Evolutionary conservation across 2,888 invertebrate genomes (phyloP).

Genomic region (Hartigia nigra): DNA sequence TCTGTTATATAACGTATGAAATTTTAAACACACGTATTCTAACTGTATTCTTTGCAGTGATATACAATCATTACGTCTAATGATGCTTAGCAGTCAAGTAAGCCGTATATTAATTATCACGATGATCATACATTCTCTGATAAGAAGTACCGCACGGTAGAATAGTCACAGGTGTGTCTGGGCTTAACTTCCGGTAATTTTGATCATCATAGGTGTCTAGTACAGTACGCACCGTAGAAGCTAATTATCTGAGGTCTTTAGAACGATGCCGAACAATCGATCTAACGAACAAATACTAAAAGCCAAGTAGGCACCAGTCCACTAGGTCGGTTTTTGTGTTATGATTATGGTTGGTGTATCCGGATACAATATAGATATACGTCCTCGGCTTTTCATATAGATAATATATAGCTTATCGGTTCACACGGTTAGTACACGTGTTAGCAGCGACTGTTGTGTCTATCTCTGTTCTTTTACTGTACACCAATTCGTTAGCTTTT

Average conservation of each 20-base stretch:
- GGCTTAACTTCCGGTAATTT: background rate
- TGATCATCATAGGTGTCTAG: conserved; percentile 17
- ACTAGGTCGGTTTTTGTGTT: background rate
- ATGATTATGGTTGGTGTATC: too few species aligned
- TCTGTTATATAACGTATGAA: background rate
- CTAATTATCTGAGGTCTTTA: background rate
- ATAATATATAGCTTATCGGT: background rate
- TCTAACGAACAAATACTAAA: conserved; percentile 24
- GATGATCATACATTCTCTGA: background rate
- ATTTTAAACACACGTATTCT: background rate
- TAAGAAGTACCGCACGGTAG: background rate
- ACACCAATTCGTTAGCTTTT: background rate
- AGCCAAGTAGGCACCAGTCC: background rate
- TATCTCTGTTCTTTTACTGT: background rate
- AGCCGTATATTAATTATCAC: background rate
- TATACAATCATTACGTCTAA: background rate
- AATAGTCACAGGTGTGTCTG: background rate
- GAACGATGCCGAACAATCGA: conserved; percentile 14
- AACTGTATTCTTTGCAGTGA: background rate
- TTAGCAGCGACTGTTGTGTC: background rate
- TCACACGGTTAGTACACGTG: background rate
- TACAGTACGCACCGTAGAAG: background rate
- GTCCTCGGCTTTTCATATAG: background rate
- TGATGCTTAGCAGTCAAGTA: background rate
- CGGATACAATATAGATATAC: background rate